Conservation (phyloP, 2,888 invertebrate species). For the Dastarcus helophoroides region DNA sequence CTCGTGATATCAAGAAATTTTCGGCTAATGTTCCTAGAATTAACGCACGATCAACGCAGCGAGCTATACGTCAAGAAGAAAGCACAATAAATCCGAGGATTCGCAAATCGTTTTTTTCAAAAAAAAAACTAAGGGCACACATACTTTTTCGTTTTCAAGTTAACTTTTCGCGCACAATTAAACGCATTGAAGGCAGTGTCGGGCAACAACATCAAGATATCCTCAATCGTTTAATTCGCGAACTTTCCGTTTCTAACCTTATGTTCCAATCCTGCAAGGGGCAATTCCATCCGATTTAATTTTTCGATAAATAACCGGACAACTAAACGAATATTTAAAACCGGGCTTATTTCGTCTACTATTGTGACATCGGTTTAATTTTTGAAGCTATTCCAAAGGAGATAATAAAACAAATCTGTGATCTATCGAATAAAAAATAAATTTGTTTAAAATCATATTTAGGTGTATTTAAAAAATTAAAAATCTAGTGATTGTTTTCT, state of each 20-base stretch:
- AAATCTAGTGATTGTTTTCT: conserved; percentile 18
- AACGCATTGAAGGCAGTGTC: conserved; percentile 28
- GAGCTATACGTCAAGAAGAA: conserved; percentile 27
- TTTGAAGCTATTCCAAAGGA: no score
- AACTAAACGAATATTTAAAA: no score
- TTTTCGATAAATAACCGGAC: no score
- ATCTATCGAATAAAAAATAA: conserved; percentile 19
- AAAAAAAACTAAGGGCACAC: conserved; percentile 20
- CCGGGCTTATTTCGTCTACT: no score
- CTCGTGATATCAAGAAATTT: conserved; percentile 26
- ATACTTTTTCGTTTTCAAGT: no score
- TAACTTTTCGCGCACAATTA: conserved; percentile 19
- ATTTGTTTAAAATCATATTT: conserved; percentile 21
- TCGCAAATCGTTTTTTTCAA: conserved; percentile 18
- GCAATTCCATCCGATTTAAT: no score
- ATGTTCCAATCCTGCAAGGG: no score
- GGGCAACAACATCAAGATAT: conserved; percentile 27
- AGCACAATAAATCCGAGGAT: conserved; percentile 19
- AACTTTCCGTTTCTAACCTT: not conserved
- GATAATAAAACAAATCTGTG: conserved; percentile 27
- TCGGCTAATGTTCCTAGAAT: conserved; percentile 26
- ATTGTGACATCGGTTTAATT: no score
- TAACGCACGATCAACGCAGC: conserved; percentile 27
- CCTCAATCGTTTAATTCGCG: conserved; percentile 13
- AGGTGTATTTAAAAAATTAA: conserved; percentile 22